These are phyloP conservation scores for Plecotus auritus DNA, from an alignment of 2,113 vertebrate genomes.

Conservation along the genomic window DNA sequence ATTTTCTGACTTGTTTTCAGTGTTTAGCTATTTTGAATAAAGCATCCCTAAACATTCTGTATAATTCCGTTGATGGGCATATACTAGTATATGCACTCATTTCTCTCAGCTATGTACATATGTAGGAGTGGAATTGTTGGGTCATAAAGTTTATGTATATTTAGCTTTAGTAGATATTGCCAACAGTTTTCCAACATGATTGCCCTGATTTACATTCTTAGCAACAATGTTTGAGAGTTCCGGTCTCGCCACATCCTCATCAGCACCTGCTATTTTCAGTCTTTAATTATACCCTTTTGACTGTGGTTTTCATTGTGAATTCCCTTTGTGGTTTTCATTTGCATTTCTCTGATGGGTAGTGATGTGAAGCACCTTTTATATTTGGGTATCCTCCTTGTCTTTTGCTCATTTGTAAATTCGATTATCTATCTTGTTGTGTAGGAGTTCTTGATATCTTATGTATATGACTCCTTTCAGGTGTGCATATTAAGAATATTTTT, in stretches of 20 bases:
- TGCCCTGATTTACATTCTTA: neutral
- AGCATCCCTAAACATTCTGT: neutral
- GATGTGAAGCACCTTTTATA: neutral
- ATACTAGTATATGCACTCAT: neutral
- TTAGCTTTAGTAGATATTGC: neutral
- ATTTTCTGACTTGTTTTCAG: conserved; percentile 6
- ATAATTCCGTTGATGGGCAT: neutral
- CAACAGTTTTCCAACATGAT: neutral
- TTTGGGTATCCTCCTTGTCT: neutral
- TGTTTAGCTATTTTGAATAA: conserved; percentile 1
- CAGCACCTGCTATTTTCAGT: neutral
- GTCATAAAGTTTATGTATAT: neutral
- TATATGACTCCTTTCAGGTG: neutral
- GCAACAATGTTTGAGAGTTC: neutral
- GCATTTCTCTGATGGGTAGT: neutral
- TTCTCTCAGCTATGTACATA: neutral
- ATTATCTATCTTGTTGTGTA: neutral
- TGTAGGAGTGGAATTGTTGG: neutral
- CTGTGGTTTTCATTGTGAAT: neutral
- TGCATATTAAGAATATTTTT: neutral
- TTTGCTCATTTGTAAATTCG: neutral
- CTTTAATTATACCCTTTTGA: neutral
- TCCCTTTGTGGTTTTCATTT: conserved; percentile 30
- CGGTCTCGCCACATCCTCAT: neutral
- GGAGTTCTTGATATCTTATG: neutral